Base-by-base conservation (phyloP, 2,113 vertebrate species). In the Agapornis roseicollis region DNA sequence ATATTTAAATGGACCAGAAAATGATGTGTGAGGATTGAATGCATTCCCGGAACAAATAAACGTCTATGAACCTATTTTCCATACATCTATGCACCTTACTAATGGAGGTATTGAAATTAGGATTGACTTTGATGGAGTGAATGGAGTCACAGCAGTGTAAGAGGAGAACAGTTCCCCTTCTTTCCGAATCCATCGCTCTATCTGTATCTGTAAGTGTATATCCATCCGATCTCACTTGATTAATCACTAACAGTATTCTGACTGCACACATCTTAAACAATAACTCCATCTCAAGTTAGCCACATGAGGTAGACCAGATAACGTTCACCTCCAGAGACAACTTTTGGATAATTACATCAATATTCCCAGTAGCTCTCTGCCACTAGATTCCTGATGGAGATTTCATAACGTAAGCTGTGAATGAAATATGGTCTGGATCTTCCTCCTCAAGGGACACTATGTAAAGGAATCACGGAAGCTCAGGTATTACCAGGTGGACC, bases 1-100 rank as follows among this genome's bases (percentile, higher is more conserved):
- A 72, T 95, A 93, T 86, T 94, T 93, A 92, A 94, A 96, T 91
- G 88, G 89, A 96, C 79, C 91, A 89, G 83, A 95, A 93, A 93
- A 96, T 89, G 83, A 92, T 90, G 94, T 2, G 9, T 96, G 96
- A 93, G 37, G 80, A 88, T 70, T 76, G 72, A 88, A 92, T 93
- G 87, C 61, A 85, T 94, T 90, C 88, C 60, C 83, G 58, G 55
- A 80, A 66, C 82, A 94, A 89, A 90, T 17, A 71, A 66, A 28
- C 27, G 27, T 2, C 80, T 91, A 63, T 2, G 16, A 76, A 71
- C 28, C 55, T 83, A 13, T 56, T 93, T 88, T n/a, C 80, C 78
- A 20, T 4, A 47, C 15, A 81, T 37, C 86, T 72, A 14, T 3
- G 17, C 25, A 65, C 64, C 61, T 81, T 37, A 16, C 87, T 89